Evolutionary conservation across 1,140 invertebrate genomes (phyloP), one percentile per base, ranked within the genome.

Genomic region (Eumaeus atala): DNA sequence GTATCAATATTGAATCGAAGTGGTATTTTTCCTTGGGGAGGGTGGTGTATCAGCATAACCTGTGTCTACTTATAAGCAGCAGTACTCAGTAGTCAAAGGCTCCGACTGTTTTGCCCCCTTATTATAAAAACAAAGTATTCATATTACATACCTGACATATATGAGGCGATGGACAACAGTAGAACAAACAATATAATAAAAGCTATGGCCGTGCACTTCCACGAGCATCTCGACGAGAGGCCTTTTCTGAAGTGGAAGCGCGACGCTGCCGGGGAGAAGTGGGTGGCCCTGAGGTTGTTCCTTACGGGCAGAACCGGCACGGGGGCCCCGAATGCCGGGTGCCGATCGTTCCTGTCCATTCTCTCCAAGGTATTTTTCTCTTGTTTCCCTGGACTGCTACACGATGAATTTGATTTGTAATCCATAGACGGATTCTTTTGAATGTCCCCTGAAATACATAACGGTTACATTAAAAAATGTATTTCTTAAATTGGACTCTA

Each of bases 211-310:
- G 95, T 92, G 78, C 96, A 95, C 84, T 95, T 95, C 95, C 96
- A 97, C 50, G 93, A 94, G 85, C 96, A 97, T 80, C 91, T 91
- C 36, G 94, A 95, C 18, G 94, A 92, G 64, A 95, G 90, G 61
- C 93, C 94, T 89, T 97, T 97, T 72, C 95, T 93, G 74, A 96
- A 95, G 80, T 97, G 95, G 82, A 95, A 94, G 35, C 93, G 87
- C 48, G 88, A 89, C 17, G 91, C 91, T 9, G 77, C 70, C 17
- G 91, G 91, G 18, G 92, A 90, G 66, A 92, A 92, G 70, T 92
- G 90, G 53, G 89, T 89, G 35, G 91, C 89, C 54, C 91, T 89
- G 62, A 93, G 87, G 72, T 92, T 93, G 76, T 93, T 94, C 58
- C 92, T 90, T 61, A 94, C 91, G 59, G 93, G 92, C 53, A 94